Evolutionary conservation across 92 coral and sea anemone genomes (phyloP).

Genomic region (Porites rus): DNA sequence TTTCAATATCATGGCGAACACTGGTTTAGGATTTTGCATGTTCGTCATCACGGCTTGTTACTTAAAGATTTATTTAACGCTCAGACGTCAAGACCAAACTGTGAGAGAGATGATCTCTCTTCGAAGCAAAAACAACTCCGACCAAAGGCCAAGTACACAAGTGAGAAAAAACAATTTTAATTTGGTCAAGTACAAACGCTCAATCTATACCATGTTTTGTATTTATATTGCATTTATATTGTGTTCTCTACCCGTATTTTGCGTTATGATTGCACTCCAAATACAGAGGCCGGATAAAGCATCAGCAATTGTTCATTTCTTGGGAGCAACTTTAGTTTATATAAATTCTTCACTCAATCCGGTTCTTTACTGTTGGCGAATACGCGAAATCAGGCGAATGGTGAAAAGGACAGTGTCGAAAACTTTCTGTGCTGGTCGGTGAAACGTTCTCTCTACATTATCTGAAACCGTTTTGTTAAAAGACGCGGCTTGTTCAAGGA

Average conservation of each 20-base stretch:
- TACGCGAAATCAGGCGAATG: not conserved
- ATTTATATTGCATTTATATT: constrained; percentile 1
- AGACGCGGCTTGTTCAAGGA: not conserved
- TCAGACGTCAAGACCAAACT: not conserved
- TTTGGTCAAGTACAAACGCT: not conserved
- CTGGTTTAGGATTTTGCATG: not conserved
- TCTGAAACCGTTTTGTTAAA: not conserved
- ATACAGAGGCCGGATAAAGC: not conserved
- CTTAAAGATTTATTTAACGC: constrained; percentile 18
- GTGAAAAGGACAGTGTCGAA: not conserved
- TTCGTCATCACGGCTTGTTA: constrained; percentile 6
- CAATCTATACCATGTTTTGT: constrained; percentile 2
- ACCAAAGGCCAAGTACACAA: not conserved
- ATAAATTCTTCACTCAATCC: not conserved
- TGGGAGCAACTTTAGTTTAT: constrained; percentile 1
- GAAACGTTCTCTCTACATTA: not conserved
- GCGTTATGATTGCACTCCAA: not conserved
- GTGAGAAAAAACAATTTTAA: not conserved
- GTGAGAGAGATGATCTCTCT: not conserved
- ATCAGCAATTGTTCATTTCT: not conserved
- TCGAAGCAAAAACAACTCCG: not conserved
- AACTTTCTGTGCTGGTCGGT: not conserved
- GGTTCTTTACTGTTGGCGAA: constrained; percentile 3
- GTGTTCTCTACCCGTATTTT: constrained; percentile 12
- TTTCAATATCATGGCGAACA: constrained; percentile 1